Conservation (phyloP, 2,113 vertebrate genomes). For the Eira barbara region DNA sequence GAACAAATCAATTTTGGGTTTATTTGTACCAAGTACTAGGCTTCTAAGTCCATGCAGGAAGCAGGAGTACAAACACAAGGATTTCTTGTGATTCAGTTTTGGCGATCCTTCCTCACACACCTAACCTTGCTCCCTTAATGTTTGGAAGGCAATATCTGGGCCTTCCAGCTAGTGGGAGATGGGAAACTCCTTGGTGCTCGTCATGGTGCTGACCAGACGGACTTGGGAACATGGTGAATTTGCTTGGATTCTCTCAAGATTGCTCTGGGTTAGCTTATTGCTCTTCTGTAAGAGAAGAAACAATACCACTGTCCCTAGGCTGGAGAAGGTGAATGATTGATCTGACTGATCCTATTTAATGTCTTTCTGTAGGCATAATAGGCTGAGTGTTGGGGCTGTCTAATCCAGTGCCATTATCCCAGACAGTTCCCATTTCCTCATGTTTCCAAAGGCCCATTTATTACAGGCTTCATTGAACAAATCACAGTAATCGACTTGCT, state of each 20-base stretch:
- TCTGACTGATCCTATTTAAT: neutral
- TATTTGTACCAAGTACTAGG: neutral
- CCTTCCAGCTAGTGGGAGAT: neutral
- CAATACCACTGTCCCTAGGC: neutral
- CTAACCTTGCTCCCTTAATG: neutral
- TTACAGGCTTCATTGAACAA: neutral
- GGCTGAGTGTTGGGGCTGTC: neutral
- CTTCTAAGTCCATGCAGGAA: neutral
- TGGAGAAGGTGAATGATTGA: neutral
- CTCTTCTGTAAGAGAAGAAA: neutral
- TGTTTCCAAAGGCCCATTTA: constrained; percentile 1
- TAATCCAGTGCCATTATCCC: neutral
- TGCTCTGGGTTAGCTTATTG: neutral
- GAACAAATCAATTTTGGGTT: neutral
- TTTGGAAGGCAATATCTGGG: neutral
- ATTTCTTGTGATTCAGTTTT: neutral
- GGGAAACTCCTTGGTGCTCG: neutral
- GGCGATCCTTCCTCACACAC: no score
- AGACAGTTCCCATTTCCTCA: neutral
- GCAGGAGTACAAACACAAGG: neutral
- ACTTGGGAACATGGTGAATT: neutral
- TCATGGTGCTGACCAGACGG: neutral
- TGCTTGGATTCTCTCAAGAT: neutral
- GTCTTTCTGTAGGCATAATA: neutral
- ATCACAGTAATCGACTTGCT: neutral